Evolutionary conservation across 2,888 invertebrate genomes (phyloP).

Genomic region (Andrena hattorfiana): DNA sequence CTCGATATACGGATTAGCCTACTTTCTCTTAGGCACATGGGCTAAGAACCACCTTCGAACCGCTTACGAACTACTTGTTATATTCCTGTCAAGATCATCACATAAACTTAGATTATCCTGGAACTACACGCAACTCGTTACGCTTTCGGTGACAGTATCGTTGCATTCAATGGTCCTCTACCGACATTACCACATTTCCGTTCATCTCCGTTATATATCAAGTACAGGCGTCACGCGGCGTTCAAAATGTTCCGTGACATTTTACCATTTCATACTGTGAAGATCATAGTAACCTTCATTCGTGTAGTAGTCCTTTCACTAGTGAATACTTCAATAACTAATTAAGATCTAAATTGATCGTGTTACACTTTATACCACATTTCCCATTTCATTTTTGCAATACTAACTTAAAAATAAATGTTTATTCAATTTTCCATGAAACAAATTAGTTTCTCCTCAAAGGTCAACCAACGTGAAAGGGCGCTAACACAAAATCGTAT

Average conservation of each 20-base stretch:
- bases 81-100: slow-evolving; percentile 69
- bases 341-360: no score
- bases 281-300: no score
- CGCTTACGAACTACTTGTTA: slow-evolving; percentile 70
- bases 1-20: slow-evolving; percentile 66
- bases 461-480: no score
- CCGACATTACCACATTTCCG: slow-evolving; percentile 11
- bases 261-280: background rate
- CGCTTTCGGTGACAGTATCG: slow-evolving; percentile 49
- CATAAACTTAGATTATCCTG: slow-evolving; percentile 68
- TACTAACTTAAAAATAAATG: no score
- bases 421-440: no score
- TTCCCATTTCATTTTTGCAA: no score
- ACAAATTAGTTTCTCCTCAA: no score
- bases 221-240: background rate
- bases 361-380: no score
- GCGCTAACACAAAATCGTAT: no score
- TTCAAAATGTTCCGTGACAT: background rate
- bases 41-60: slow-evolving; percentile 55
- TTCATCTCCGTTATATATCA: background rate
- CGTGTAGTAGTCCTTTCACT: no score
- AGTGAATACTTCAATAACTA: no score
- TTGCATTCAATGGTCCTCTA: slow-evolving; percentile 26
- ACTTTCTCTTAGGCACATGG: slow-evolving; percentile 57
- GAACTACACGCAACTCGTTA: slow-evolving; percentile 53